Base-by-base conservation (phyloP, 2,797 vertebrate genomes). In the Crocidura indochinensis region DNA sequence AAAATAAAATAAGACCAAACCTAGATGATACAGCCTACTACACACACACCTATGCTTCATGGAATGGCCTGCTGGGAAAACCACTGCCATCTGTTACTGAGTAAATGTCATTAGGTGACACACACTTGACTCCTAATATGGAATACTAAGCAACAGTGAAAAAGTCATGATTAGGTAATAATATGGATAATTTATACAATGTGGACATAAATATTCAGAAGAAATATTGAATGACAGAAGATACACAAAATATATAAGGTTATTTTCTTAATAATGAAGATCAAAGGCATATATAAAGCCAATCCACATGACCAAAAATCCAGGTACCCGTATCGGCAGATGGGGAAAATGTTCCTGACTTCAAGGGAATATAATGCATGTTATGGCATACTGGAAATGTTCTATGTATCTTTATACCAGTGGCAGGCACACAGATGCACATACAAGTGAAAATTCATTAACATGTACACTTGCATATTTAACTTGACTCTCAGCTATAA, bases 401-500 rank as follows among this genome's bases (percentile, higher is more conserved):
- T 71, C 22, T 67, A 14, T 24, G 11, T 31, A 60, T 75, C 68
- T 84, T 87, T 75, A 69, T 29, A 74, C 24, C 4, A 56, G 38
- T 76, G 53, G 14, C 3, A 64, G 26, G 69, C 26, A 84, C 65
- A 49, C 24, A 47, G 29, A 29, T 71, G 6, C 51, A 86, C 26
- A 80, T 14, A 22, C 0, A 77, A 56, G 24, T 68, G 27, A 84
- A 90, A 83, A 84, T 46, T 86, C 67, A 92, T 72, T 72, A 64
- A 78, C 53, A 24, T 79, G 11, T 60, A 89, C 26, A 76, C 29
- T 76, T 24, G 2, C 67, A 15, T 69, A 83, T 73, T 84, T 51
- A 91, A 92, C 19, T 87, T 89, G 68, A 31, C 91, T 44, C 26
- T 77, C 19, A 77, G 38, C 81, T 88, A 67, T 73, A 67, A 20